phyloP scores from a whole-genome alignment of 1,140 invertebrate genomes.

The Brevipalpus yothersi region DNA sequence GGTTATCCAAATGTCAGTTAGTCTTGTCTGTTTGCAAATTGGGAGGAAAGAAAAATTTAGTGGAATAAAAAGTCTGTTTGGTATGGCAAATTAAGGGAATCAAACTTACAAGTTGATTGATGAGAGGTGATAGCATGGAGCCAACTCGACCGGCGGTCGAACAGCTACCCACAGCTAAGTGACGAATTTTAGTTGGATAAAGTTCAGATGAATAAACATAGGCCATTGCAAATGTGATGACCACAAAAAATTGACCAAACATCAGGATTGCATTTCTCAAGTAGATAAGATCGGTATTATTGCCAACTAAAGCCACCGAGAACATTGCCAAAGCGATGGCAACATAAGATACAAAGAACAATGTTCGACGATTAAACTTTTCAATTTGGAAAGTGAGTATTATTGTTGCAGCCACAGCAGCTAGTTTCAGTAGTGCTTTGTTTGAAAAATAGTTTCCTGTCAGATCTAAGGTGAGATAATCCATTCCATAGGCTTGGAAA shows the following conservation, averaged over 20 bases:
- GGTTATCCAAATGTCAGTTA: too few relatives aligned
- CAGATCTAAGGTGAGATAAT: conserved; percentile 32
- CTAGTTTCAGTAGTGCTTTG: not conserved
- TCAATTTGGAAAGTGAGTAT: not conserved
- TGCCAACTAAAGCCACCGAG: not conserved
- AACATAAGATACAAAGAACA: not conserved
- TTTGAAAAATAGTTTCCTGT: not conserved
- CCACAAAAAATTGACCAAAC: conserved; percentile 53
- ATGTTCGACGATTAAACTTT: not conserved
- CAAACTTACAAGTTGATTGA: conserved; percentile 25
- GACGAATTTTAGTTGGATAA: conserved; percentile 36
- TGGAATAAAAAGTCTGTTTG: too few relatives aligned
- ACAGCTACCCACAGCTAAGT: conserved; percentile 17
- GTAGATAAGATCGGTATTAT: conserved; percentile 17
- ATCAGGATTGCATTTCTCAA: conserved; percentile 38
- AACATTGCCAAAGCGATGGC: not conserved
- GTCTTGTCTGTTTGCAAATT: too few relatives aligned
- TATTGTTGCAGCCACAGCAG: not conserved
- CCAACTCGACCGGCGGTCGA: conserved; percentile 18
- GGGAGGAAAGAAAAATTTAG: too few relatives aligned
- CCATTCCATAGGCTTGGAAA: conserved; percentile 52
- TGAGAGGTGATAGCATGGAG: conserved; percentile 20
- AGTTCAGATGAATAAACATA: conserved; percentile 58
- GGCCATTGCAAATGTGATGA: conserved; percentile 47
- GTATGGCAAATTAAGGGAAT: not conserved